These are phyloP conservation scores for Acrossocheilus fasciatus DNA, from an alignment of 2,797 vertebrate genomes.

Conservation along the genomic window DNA sequence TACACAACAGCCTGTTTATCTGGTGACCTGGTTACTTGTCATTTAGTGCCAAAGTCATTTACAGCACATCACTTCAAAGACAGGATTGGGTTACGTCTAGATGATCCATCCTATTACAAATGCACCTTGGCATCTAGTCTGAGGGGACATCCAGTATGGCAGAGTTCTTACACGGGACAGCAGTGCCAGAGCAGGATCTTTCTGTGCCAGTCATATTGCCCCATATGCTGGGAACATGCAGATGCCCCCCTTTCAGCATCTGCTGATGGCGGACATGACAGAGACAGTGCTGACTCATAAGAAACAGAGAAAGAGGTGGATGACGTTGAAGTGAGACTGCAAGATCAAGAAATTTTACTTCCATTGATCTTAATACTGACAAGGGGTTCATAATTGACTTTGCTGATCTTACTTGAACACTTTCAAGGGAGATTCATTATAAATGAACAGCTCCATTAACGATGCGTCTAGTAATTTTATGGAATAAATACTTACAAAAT, in stretches of 20 bases:
- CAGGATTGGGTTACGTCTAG: constrained; percentile 26
- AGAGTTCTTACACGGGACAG: constrained; percentile 8
- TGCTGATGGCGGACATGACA: constrained; percentile 62
- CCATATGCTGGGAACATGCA: constrained; percentile 70
- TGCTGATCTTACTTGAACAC: too few relatives aligned
- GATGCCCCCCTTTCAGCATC: constrained; percentile 67
- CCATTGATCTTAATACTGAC: not conserved
- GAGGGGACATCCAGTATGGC: constrained; percentile 34
- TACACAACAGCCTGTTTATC: not conserved
- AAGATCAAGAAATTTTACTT: not conserved
- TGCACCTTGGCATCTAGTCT: constrained; percentile 34
- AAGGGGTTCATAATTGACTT: not conserved
- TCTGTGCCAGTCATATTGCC: constrained; percentile 63
- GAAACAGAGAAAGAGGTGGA: not conserved
- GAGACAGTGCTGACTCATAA: constrained; percentile 33
- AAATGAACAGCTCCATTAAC: not conserved
- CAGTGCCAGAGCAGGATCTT: constrained; percentile 57
- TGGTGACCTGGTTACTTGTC: not conserved
- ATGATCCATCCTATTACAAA: constrained; percentile 15
- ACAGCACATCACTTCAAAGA: not conserved
- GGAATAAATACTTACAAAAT: not conserved
- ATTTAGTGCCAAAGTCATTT: constrained; percentile 22
- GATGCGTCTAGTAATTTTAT: not conserved
- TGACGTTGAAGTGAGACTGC: constrained; percentile 2
- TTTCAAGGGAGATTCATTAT: not conserved